Base-by-base conservation (phyloP, 2,797 vertebrate species). In the Myotis daubentonii region DNA sequence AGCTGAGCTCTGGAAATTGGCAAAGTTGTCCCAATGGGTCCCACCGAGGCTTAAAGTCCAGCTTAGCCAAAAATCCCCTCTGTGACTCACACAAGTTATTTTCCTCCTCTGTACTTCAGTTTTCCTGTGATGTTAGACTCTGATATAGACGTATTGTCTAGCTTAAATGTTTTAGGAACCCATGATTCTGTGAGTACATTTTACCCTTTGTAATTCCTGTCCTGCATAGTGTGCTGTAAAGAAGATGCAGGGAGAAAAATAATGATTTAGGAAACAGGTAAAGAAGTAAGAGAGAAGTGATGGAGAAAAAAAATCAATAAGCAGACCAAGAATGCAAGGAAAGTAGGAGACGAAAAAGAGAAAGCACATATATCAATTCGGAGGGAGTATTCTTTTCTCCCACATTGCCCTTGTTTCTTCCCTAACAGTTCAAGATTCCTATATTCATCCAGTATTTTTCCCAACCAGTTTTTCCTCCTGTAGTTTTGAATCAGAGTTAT, bases 1-100 rank as follows among this genome's bases (percentile, higher is more conserved):
- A 41, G 38, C 92, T 41, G 60, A 92, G 49, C 47, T 88, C 7
- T 94, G 25, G 74, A 88, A 89, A 60, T 79, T 81, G 87, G 38
- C 41, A 17, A 79, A 78, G 15, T 66, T 55, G 8, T 87, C 41
- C 44, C 41, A 79, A 13, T 65, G 51, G 47, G 47, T 70, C 36
- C 16, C 36, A 78, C n/a, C 12, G 36, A 82, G 38, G 33, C 44
- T 66, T n/a, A 83, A 79, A 66, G 87, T 89, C 23, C 23, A 85
- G 4, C 44, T 87, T 33, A 25, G 38, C 30, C 68, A 33, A 2
- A 89, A 51, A 44, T 78, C 44, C 7, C 19, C 33, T 75, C 47
- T 68, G 41, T 83, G 57, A 57, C 38, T 60, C 41, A 85, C 30
- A 23, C n/a, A 75, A 62, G 28, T 79, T 79, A 12, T 76, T 75